Evolutionary conservation across 2,888 invertebrate species (phyloP), one percentile per base, ranked within the genome.

Genomic region (Frankliniella fusca): DNA sequence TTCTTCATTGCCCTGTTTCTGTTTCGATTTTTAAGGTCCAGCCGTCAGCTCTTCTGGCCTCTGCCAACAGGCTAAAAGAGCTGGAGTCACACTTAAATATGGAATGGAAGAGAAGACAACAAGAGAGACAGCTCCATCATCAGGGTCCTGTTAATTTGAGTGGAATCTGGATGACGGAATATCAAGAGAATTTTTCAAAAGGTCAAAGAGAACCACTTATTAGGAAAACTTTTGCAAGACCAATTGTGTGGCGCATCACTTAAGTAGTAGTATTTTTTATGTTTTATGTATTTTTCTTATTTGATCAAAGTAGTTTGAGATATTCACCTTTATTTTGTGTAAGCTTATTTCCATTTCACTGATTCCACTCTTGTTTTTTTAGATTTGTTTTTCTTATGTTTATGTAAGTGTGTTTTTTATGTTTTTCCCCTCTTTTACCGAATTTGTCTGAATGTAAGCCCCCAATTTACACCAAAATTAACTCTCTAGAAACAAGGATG

Each of bases 151-250:
- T 83, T 48, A 84, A 84, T 80, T 83, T 82, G 61, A 84, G 84
- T 48, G 84, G 84, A 54, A 84, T 84, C 54, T 84, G 84, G 84
- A 83, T 83, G 80, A 84, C 83, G 23, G 84, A 84, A 49, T 84
- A 84, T 82, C 83, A 83, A 50, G 84, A 83, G 10, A 83, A 83
- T 54, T 84, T 84, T 82, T 70, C 82, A 8, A 81, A 82, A 38
- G 81, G 80, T 12, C 70, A 76, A 27, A 76, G 70, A 27, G 70
- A 76, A 23, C 70, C 70, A 1, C n/a, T 76, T 27, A 12, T 12
- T 5, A n/a, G 27, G 27, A 23, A 12, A 8, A 2, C 70, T 8
- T 23, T 23, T 27, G 12, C 10, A 23, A 76, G 70, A 76, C 70
- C 70, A 27, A 27, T 76, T 76, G 70, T 76, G 27, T 76, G 70